phyloP scores from a whole-genome alignment of 1,140 invertebrate species.

The Andricus grossulariae region DNA sequence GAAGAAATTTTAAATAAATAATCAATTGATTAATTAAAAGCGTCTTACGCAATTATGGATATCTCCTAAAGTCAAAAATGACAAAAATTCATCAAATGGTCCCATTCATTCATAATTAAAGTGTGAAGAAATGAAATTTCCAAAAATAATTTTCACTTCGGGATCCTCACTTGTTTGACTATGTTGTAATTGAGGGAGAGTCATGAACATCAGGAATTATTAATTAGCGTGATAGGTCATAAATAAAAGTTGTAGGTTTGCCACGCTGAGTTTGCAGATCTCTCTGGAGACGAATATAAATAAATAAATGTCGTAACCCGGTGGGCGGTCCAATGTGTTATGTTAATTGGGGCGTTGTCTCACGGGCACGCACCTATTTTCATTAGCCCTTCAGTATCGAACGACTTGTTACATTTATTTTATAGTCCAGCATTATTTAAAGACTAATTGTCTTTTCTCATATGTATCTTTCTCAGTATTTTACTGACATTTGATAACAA shows the following conservation, averaged over 20 bases:
- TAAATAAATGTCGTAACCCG: conserved; percentile 71
- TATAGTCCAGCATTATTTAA: conserved; percentile 60
- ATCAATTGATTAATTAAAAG: no score
- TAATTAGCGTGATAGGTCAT: conserved; percentile 74
- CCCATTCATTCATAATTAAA: no score
- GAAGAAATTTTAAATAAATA: no score
- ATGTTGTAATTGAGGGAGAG: conserved; percentile 1
- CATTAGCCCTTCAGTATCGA: conserved; percentile 71
- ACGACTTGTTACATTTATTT: conserved; percentile 68
- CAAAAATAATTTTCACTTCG: no score
- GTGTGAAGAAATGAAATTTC: no score
- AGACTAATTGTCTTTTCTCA: conserved; percentile 23
- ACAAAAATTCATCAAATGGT: no score
- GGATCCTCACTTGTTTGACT: background rate
- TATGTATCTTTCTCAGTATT: no score
- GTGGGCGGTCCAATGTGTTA: conserved; percentile 68
- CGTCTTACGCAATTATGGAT: no score
- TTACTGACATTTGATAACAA: no score
- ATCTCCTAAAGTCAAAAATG: no score
- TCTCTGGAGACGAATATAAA: conserved; percentile 74
- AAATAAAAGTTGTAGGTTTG: conserved; percentile 64
- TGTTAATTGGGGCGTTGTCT: conserved; percentile 77
- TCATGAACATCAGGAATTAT: conserved; percentile 57
- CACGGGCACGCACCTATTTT: conserved; percentile 71
- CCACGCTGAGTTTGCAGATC: conserved; percentile 49